A percentile compares a stretch with the other conserved stretches of the same genome.
These are phyloP conservation scores for Gorsachius goisagi DNA, from an alignment of 2,113 vertebrate species.

Conservation along the genomic window DNA sequence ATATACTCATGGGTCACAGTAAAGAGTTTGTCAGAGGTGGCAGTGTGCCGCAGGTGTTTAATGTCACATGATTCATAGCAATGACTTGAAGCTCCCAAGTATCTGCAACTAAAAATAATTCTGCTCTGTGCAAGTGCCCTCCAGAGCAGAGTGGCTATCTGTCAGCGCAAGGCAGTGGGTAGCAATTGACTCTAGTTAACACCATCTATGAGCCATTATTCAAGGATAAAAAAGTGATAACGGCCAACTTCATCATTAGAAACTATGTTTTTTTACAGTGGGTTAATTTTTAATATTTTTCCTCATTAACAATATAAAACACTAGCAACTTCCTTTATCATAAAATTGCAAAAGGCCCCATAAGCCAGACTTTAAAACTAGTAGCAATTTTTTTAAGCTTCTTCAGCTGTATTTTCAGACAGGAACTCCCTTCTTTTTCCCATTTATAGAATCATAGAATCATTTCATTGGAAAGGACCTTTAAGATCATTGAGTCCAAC, in stretches of 20 bases:
- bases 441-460: not conserved
- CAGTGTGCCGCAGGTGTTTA: constrained; percentile 12
- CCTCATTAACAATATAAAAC: not conserved
- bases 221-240: constrained; percentile 2
- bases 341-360: not conserved
- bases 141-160: not conserved
- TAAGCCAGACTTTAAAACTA: not conserved
- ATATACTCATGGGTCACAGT: not conserved
- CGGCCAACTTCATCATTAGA: not conserved
- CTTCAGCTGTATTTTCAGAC: not conserved
- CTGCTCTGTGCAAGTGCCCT: constrained; percentile 13
- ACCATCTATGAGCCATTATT: not conserved
- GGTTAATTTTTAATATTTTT: constrained; percentile 19
- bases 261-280: not conserved
- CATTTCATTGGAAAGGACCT: no score
- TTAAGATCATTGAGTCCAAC: no score
- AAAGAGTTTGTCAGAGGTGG: not conserved
- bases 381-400: not conserved
- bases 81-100: constrained; percentile 28
- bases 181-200: not conserved
- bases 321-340: not conserved
- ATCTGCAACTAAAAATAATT: constrained; percentile 65
- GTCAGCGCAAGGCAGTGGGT: not conserved
- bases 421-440: not conserved
- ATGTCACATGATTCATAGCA: constrained; percentile 45